Percentiles rank a stretch among this genome's conserved stretches.
Conservation (phyloP, 1,140 invertebrate genomes). For the Eueides isabella region DNA sequence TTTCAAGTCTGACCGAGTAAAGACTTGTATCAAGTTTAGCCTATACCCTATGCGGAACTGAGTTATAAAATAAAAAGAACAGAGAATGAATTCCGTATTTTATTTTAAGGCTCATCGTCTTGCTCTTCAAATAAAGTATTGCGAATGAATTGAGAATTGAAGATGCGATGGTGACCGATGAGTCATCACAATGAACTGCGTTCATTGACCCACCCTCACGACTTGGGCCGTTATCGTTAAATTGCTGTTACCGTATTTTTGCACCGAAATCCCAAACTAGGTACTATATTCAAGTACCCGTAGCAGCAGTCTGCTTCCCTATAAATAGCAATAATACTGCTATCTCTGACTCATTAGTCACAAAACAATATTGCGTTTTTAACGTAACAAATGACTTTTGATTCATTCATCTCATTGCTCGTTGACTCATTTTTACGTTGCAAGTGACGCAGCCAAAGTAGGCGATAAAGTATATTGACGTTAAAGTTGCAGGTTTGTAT, state of each 20-base stretch:
- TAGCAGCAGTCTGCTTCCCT: background rate
- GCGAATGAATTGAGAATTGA: conserved; percentile 49
- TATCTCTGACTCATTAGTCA: background rate
- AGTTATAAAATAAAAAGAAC: too few species aligned
- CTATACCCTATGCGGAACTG: background rate
- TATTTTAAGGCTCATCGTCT: background rate
- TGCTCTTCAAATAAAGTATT: conserved; percentile 31
- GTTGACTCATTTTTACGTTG: conserved; percentile 54
- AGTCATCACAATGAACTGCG: conserved; percentile 62
- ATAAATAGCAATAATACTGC: background rate
- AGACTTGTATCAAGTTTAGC: background rate
- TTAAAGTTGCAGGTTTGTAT: conserved; percentile 3
- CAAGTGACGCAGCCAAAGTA: conserved; percentile 57
- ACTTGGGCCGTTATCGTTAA: conserved; percentile 55
- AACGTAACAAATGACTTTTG: conserved; percentile 32
- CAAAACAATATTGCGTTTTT: conserved; percentile 3
- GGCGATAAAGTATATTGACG: conserved; percentile 6
- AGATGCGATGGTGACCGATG: conserved; percentile 65
- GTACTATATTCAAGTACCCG: conserved; percentile 27
- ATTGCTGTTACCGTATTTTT: conserved; percentile 58
- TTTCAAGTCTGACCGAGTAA: background rate
- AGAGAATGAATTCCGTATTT: too few species aligned
- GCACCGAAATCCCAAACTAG: conserved; percentile 37
- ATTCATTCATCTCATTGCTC: conserved; percentile 50
- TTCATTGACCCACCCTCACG: conserved; percentile 66